Base-by-base conservation (phyloP, 2,888 invertebrate genomes). In the Lasioglossum morio region DNA sequence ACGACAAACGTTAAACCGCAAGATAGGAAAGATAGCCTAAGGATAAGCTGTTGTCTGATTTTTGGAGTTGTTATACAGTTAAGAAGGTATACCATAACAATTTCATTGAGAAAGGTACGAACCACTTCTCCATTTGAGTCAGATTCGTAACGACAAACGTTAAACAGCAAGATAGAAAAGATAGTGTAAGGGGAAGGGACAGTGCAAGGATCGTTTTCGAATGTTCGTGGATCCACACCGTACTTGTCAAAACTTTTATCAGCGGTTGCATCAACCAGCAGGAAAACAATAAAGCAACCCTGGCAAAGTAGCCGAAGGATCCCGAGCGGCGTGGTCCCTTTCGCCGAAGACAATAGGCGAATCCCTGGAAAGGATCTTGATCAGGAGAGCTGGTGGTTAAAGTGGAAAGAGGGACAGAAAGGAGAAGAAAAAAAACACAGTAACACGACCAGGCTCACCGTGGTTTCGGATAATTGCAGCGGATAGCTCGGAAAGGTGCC, bases 161-260 rank as follows among this genome's bases (percentile, higher is more conserved):
- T 12, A n/a, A 12, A 12, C 12, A 57, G 57, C 57, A n/a, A 57
- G 8, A 57, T 57, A 3, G 57, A 16, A 30, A 7, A 30, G 30
- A 16, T n/a, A 63, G 7, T 1, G 5, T 10, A 2, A 23, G n/a
- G 23, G 0, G 12, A 40, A 37, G 14, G n/a, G n/a, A 14, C n/a
- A 23, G 37, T 40, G 10, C 34, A 12, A 19, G 8, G 19, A 34
- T 66, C 8, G 7, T 30, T 34, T 8, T 37, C 19, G 66, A 8
- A 23, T 70, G 12, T 40, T 14, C 12, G 10, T 70, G 40, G 70
- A 70, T 70, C 12, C 70, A n/a, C 70, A 2, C 16, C 48, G 75
- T 63, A 78, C 92, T 92, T 93, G 93, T 93, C 93, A 92, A 93
- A 94, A 94, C 92, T 94, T 93, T 93, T 92, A 94, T 93, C 93